A percentile compares a stretch with the other conserved stretches of the same genome.
Evolutionary conservation across 2,113 vertebrate species (phyloP).

Genomic region (Puffinus mauretanicus): DNA sequence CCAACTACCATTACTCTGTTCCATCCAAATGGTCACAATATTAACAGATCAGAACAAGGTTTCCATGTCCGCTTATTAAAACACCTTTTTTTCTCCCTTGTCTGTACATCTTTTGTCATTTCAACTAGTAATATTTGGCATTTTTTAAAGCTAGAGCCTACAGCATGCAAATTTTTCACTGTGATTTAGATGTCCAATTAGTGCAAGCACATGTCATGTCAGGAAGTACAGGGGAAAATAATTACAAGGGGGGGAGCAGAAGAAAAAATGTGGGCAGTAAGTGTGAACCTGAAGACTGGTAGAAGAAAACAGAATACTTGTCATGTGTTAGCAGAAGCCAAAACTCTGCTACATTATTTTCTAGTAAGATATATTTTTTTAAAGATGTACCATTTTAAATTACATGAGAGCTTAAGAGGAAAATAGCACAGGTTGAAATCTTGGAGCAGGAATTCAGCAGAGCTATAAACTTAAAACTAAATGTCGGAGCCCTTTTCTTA

Average conservation of each 20-base stretch:
- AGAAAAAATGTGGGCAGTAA: background rate
- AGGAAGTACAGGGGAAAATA: background rate
- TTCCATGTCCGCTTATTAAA: constrained; percentile 6
- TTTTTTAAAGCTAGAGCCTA: background rate
- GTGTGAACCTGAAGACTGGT: background rate
- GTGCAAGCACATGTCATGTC: background rate
- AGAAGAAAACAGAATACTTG: background rate
- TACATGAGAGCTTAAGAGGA: background rate
- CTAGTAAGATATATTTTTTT: background rate
- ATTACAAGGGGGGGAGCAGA: background rate
- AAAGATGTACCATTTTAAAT: background rate
- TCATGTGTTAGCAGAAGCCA: background rate
- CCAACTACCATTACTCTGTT: constrained; percentile 6
- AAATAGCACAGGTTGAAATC: background rate
- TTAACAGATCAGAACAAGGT: background rate
- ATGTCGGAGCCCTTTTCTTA: background rate
- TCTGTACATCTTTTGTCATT: background rate
- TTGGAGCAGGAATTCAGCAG: background rate
- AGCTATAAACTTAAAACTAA: background rate
- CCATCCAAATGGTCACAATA: background rate
- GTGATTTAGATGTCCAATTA: constrained; percentile 1
- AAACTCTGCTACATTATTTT: background rate
- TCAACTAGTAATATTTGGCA: background rate
- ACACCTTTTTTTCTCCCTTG: background rate
- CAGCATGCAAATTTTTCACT: background rate